Percentiles rank a stretch among this genome's conserved stretches.
Evolutionary conservation across 2,113 vertebrate genomes (phyloP).

Genomic region (Ochotona curzoniae): DNA sequence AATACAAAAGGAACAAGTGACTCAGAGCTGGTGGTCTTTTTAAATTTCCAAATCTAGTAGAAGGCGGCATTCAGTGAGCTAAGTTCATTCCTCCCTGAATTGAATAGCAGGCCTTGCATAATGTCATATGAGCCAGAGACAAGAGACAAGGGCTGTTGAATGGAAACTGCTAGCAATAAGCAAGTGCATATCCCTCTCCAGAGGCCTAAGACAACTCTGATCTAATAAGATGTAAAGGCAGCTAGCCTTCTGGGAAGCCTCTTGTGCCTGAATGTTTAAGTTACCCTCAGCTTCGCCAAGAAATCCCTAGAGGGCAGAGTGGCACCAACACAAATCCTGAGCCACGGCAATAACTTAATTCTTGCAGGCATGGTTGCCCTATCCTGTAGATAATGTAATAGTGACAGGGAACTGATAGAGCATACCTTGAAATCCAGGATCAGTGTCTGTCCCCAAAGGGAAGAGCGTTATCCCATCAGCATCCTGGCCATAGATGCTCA

Average conservation of each 20-base stretch:
- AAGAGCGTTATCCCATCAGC: neutral
- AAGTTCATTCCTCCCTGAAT: neutral
- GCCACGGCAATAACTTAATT: neutral
- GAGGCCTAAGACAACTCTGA: neutral
- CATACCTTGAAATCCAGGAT: neutral
- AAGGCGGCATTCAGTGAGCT: neutral
- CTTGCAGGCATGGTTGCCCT: neutral
- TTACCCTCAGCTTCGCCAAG: neutral
- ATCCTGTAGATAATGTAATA: neutral
- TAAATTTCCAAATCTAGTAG: neutral
- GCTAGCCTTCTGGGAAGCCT: neutral
- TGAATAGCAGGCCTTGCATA: neutral
- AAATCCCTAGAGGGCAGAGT: neutral
- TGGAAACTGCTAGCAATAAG: neutral
- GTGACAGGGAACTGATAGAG: neutral
- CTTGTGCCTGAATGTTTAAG: neutral
- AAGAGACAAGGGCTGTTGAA: neutral
- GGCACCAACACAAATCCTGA: neutral
- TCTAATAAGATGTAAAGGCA: neutral
- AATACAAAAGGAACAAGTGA: neutral
- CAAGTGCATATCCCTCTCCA: neutral
- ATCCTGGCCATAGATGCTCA: neutral
- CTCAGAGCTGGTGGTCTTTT: neutral
- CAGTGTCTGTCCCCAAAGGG: neutral
- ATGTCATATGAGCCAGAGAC: neutral